Evolutionary conservation across 2,113 vertebrate genomes (phyloP), one percentile per base, ranked within the genome.

Genomic region (Brachypteracias leptosomus): DNA sequence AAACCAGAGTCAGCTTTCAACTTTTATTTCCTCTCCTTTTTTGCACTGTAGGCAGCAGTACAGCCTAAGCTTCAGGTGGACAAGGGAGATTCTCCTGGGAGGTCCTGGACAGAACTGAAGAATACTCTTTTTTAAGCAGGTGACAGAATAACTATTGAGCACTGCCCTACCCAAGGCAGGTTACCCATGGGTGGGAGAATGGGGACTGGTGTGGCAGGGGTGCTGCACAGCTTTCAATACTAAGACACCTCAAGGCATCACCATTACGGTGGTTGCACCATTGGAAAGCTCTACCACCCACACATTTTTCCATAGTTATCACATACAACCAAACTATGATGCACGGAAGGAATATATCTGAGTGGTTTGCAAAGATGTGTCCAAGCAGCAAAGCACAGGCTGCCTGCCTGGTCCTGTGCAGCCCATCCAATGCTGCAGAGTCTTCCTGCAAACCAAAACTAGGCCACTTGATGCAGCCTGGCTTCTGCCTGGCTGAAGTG

Each of bases 221-320:
- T 7, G 14, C 17, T 35, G 29, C 29, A n/a, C 2, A 6, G 55
- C 46, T 57, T 78, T 66, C 42, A 26, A 3, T 14, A 46, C 16
- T 54, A 15, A 79, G 42, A 11, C 28, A 25, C 42, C 47, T 79
- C 35, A 36, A 55, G 47, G 20, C 47, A 63, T 11, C 5, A 49
- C 0, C 0, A 0, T n/a, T 38, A 40, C 0, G 3, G 36, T 2
- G 10, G 11, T 35, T 78, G 51, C 61, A 49, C 7, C 42, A 35
- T 17, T 46, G 44, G 47, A 70, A 82, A 90, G 36, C 13, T 31
- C 18, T 4, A 47, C 25, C 8, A 25, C 25, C 42, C 31, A 51
- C n/a, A 31, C 6, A 7, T 36, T 44, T 71, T 85, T 72, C 74
- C 3, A 1, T 10, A 49, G 29, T 11, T 17, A 10, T 29, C 4